Evolutionary conservation across 2,113 vertebrate genomes (phyloP), one percentile per base, ranked within the genome.

Genomic region (Sphyrna mokarran): DNA sequence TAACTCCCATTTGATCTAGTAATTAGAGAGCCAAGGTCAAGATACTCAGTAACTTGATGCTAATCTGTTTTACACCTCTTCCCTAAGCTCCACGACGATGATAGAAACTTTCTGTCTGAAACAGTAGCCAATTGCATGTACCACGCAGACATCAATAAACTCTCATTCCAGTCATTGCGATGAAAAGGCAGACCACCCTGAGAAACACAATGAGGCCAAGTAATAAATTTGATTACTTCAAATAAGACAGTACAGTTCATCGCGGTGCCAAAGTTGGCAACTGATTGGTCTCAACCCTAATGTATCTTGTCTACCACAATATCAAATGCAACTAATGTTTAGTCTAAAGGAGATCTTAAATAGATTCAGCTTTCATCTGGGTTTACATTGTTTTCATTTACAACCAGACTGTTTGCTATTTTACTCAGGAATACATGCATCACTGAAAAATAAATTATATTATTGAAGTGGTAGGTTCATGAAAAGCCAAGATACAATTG

Each of bases 401-500:
- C 10, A 72, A 33, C 26, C 66, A 23, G 69, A 72, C 68, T 26
- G 10, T 76, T 72, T 76, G 26, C 43, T 29, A 22, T 29, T 48
- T 95, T 72, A 70, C 40, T 95, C 37, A 95, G 69, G 37, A 33
- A 70, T 72, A 72, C 48, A 72, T 72, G 69, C 40, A 40, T 54
- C 94, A 72, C 33, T 72, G 37, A 48, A 72, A 95, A 70, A 95
- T 16, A 95, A 72, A 48, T 69, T 48, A 91, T 10, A 68, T 40
- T 33, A 93, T 37, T 93, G 89, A 93, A 93, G 68, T 72, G n/a
- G 22, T 63, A 43, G 37, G 26, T 70, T 69, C 72, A 33, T 72
- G 87, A 72, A 48, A 40, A 95, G 94, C 94, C 94, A 95, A 95
- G 23, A 72, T 95, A 95, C 26, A 95, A 72, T 72, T 48, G 69